Conservation (phyloP, 1,140 invertebrate species). For the Delia radicum region DNA sequence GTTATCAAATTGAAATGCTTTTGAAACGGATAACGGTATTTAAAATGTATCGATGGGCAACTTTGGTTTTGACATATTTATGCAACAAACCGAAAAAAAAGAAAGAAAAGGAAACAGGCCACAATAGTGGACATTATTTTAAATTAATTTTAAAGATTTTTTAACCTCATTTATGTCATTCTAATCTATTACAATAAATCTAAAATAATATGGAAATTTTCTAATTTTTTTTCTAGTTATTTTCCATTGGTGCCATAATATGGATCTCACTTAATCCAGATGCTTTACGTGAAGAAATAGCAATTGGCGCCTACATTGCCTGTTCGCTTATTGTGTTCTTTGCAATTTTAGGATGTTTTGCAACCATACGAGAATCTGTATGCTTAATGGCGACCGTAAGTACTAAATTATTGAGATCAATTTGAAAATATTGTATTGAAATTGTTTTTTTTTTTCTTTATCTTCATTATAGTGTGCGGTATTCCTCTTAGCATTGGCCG, state of each 20-base stretch:
- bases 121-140: too few species aligned
- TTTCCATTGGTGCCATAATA: conserved; percentile 41
- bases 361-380: conserved; percentile 45
- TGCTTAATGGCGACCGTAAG: conserved; percentile 41
- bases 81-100: too few species aligned
- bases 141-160: too few species aligned
- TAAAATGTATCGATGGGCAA: too few species aligned
- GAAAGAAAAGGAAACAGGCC: too few species aligned
- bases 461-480: conserved; percentile 35
- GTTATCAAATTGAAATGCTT: too few species aligned
- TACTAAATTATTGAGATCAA: background rate
- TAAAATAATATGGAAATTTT: too few species aligned
- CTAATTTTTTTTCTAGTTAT: conserved; percentile 34
- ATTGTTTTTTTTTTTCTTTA: too few species aligned
- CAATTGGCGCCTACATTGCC: conserved; percentile 38
- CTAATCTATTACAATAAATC: too few species aligned
- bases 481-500: conserved; percentile 42
- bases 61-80: too few species aligned
- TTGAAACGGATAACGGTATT: too few species aligned
- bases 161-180: too few species aligned
- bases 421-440: background rate
- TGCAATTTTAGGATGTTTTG: conserved; percentile 42
- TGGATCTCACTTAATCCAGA: conserved; percentile 46
- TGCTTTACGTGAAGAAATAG: conserved; percentile 36
- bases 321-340: conserved; percentile 40